These are phyloP conservation scores for Smittia sp. DNA, from an alignment of 2,888 invertebrate genomes.

Conservation along the genomic window DNA sequence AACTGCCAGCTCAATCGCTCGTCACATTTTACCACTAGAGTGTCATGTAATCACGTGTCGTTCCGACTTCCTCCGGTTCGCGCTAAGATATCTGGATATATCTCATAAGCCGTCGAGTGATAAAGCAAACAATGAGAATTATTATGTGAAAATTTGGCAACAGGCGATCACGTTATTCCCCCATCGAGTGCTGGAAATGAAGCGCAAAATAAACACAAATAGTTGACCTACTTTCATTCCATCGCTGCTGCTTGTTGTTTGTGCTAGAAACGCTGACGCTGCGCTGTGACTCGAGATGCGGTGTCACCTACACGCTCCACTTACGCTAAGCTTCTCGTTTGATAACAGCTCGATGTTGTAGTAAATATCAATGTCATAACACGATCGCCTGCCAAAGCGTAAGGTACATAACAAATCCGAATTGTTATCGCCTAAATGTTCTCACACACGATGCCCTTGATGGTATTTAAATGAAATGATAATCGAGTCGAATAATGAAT, in stretches of 20 bases:
- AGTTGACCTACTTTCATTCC: slow-evolving; percentile 19
- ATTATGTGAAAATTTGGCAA: slow-evolving; percentile 12
- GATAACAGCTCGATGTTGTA: background rate
- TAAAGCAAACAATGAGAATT: background rate
- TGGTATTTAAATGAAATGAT: background rate
- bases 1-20: no score
- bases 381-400: background rate
- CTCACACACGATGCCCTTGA: background rate
- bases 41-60: no score
- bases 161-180: background rate
- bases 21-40: no score
- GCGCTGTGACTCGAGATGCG: background rate
- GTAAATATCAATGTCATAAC: background rate
- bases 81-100: no score
- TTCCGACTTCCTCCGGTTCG: no score
- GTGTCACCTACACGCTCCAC: background rate
- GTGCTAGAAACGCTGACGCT: slow-evolving; percentile 1
- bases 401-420: background rate
- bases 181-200: background rate
- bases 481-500: no score
- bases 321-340: background rate
- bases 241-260: background rate
- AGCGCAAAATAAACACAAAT: slow-evolving; percentile 21
- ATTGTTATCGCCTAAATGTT: background rate
- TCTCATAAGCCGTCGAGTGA: background rate